Percentiles rank a stretch among this genome's conserved stretches.
Evolutionary conservation across 1,140 invertebrate genomes (phyloP).

Genomic region (Capitella teleta): DNA sequence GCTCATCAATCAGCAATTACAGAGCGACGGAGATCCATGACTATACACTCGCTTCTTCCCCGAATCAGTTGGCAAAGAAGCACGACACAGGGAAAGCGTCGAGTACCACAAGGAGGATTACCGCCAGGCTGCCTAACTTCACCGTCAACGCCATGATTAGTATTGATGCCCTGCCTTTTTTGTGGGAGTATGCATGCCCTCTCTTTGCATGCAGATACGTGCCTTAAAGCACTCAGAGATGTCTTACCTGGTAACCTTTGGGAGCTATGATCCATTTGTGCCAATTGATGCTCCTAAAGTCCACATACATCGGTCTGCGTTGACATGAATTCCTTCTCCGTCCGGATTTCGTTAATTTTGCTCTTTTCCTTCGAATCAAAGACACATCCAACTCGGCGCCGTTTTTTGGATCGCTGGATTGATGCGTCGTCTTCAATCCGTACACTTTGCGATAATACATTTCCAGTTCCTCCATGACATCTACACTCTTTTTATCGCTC

Average conservation of each 20-base stretch:
- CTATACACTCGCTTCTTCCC: too few species aligned
- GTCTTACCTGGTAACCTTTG: conserved; percentile 12
- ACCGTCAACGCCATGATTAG: too few species aligned
- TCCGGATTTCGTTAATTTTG: conserved; percentile 11
- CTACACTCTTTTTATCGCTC: neutral
- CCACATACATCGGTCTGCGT: conserved; percentile 7
- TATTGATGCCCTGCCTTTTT: too few species aligned
- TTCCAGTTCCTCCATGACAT: neutral
- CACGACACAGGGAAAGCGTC: too few species aligned
- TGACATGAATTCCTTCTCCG: conserved; percentile 16
- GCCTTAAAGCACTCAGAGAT: conserved; percentile 1
- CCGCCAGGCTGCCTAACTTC: too few species aligned
- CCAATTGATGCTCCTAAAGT: conserved; percentile 12
- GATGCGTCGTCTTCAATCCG: neutral
- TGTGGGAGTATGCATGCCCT: too few species aligned
- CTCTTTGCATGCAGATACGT: too few species aligned
- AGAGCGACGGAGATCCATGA: too few species aligned
- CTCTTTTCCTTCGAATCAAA: neutral
- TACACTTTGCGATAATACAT: neutral
- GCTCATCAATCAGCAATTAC: too few species aligned
- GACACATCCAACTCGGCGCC: neutral
- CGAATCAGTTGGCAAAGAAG: too few species aligned
- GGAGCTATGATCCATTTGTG: conserved; percentile 10
- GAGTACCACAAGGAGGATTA: too few species aligned
- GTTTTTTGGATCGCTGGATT: neutral